Evolutionary conservation across 2,113 vertebrate genomes (phyloP).

Genomic region (Bathybates hornii): DNA sequence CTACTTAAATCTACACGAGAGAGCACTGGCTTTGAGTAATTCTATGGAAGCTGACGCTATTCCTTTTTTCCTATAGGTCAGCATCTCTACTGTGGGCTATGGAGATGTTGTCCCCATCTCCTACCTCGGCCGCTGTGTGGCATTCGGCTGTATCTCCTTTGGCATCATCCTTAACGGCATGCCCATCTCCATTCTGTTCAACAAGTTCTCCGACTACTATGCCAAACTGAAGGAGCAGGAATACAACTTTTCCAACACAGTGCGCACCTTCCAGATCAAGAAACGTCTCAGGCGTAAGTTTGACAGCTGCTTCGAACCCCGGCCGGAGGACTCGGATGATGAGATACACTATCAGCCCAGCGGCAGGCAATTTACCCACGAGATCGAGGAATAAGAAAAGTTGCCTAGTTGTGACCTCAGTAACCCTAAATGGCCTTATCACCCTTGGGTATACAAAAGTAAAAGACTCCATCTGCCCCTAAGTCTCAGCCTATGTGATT

Average conservation of each 20-base stretch:
- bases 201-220: constrained; percentile 76
- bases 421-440: constrained; percentile 46
- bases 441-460: not conserved
- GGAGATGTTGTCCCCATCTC: constrained; percentile 84
- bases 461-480: constrained; percentile 31
- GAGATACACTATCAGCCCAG: constrained; percentile 45
- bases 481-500: not conserved
- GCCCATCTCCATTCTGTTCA: constrained; percentile 80
- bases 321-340: constrained; percentile 47
- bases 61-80: constrained; percentile 72
- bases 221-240: constrained; percentile 86
- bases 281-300: constrained; percentile 66
- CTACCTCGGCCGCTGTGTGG: constrained; percentile 78
- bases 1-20: not conserved
- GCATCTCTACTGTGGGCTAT: constrained; percentile 89
- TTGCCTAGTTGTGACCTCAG: not conserved
- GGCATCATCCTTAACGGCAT: constrained; percentile 91
- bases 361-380: not conserved
- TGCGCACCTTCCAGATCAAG: constrained; percentile 67
- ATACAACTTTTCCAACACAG: constrained; percentile 58
- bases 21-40: not conserved
- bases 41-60: not conserved
- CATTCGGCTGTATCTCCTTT: constrained; percentile 86
- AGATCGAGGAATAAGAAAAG: constrained; percentile 5
- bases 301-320: constrained; percentile 47